A percentile compares a stretch with the other conserved stretches of the same genome.
Conservation (phyloP, 2,113 vertebrate species). For the Globicephala melas region DNA sequence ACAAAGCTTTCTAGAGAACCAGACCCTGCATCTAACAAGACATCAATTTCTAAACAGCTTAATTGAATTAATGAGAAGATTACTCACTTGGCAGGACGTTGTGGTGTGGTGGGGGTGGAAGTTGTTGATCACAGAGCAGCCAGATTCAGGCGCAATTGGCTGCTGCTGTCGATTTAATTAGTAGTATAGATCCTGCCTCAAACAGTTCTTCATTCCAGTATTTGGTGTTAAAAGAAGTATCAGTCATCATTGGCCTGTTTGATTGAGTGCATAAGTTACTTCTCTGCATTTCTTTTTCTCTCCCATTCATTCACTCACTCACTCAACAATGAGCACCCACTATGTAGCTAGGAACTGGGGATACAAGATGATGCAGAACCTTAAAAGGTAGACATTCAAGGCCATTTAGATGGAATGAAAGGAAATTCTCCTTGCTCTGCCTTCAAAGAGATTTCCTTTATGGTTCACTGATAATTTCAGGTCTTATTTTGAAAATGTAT, state of each 20-base stretch:
- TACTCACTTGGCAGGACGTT: conserved; percentile 59
- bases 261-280: neutral
- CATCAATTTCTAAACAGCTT: conserved; percentile 57
- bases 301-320: neutral
- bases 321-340: neutral
- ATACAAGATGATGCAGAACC: neutral
- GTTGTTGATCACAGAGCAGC: conserved; percentile 46
- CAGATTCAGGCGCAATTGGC: conserved; percentile 58
- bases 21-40: conserved; percentile 38
- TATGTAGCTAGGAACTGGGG: too few species aligned
- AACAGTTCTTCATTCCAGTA: conserved; percentile 2
- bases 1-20: conserved; percentile 26
- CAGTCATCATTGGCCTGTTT: conserved; percentile 24
- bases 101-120: neutral
- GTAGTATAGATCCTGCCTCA: conserved; percentile 38
- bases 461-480: neutral
- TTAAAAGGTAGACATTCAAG: neutral
- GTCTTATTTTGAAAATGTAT: conserved; percentile 23
- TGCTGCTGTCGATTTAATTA: conserved; percentile 62
- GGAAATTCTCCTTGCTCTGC: neutral
- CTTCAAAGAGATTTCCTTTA: neutral
- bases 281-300: neutral
- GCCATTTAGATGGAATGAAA: neutral
- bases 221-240: conserved; percentile 55
- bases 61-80: conserved; percentile 67